These are phyloP conservation scores for Trachelus stipa DNA, from an alignment of 2,888 invertebrate species.

Conservation along the genomic window DNA sequence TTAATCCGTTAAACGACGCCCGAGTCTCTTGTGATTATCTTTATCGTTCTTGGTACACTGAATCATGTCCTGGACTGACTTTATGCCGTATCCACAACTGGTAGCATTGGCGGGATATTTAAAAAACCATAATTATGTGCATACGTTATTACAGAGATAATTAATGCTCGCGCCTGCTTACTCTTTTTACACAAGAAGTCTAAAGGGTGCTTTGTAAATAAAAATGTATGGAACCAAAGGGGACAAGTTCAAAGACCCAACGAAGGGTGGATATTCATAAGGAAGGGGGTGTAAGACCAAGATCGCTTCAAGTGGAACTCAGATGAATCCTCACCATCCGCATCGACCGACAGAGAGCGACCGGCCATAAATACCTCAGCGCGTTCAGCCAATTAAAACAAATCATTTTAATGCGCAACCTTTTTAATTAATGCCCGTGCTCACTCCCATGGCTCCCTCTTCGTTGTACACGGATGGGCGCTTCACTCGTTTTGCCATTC, in stretches of 20 bases:
- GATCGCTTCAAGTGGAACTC: not conserved
- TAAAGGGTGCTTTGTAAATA: not conserved
- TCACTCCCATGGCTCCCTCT: constrained; percentile 52
- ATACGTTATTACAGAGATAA: not conserved
- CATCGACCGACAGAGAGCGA: constrained; percentile 32
- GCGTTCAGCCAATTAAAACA: constrained; percentile 67
- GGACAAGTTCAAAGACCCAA: not conserved
- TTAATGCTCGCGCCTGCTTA: not conserved
- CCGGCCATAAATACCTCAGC: constrained; percentile 66
- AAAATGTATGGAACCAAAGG: not conserved
- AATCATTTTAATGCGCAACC: constrained; percentile 68
- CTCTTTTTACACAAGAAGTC: not conserved
- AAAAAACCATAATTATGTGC: not conserved
- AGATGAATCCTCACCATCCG: not conserved
- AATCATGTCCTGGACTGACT: not conserved
- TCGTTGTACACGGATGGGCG: constrained; percentile 42
- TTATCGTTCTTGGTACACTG: not conserved
- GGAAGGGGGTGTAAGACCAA: not conserved
- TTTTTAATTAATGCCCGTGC: constrained; percentile 66
- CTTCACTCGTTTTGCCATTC: constrained; percentile 37
- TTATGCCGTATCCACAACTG: not conserved
- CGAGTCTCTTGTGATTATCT: not conserved
- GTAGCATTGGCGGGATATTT: not conserved
- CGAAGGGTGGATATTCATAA: not conserved
- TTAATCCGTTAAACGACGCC: not conserved